phyloP scores from a whole-genome alignment of 2,797 vertebrate species.

The Mus spretus region DNA sequence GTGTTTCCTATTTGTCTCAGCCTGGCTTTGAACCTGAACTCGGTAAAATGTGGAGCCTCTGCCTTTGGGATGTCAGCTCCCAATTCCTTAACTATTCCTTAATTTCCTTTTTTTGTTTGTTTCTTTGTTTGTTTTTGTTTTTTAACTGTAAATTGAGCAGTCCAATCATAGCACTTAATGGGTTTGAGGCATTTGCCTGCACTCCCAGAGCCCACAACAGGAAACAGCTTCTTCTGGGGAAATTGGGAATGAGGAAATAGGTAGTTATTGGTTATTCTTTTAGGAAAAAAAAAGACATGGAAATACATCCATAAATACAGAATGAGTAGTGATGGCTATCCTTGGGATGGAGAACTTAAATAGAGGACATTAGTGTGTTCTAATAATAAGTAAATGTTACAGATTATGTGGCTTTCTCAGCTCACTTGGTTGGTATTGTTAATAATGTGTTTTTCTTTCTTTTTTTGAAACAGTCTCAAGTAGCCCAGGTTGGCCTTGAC shows the following conservation, averaged over 20 bases:
- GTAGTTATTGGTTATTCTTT: constrained; percentile 26
- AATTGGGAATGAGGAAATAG: neutral
- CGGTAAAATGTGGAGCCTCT: constrained; percentile 44
- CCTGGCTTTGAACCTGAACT: neutral
- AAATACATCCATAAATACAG: constrained; percentile 39
- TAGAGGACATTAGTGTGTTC: neutral
- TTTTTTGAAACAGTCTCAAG: neutral
- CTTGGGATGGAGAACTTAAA: neutral
- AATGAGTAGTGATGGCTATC: constrained; percentile 3
- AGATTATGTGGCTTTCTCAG: constrained; percentile 27
- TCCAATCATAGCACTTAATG: neutral
- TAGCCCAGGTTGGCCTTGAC: neutral
- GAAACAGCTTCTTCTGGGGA: neutral
- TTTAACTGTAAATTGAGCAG: constrained; percentile 57
- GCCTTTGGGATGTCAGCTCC: neutral
- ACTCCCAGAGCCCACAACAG: neutral
- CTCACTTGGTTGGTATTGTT: neutral
- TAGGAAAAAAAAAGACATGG: neutral
- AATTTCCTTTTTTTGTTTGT: neutral
- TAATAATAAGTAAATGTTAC: constrained; percentile 24
- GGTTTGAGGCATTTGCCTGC: neutral
- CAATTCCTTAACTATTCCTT: no score
- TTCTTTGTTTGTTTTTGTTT: no score
- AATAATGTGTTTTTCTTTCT: neutral
- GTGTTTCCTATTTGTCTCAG: neutral